A percentile compares a stretch with the other conserved stretches of the same genome.
These are phyloP conservation scores for Cyaniris semiargus DNA, from an alignment of 2,888 invertebrate genomes.

Conservation along the genomic window DNA sequence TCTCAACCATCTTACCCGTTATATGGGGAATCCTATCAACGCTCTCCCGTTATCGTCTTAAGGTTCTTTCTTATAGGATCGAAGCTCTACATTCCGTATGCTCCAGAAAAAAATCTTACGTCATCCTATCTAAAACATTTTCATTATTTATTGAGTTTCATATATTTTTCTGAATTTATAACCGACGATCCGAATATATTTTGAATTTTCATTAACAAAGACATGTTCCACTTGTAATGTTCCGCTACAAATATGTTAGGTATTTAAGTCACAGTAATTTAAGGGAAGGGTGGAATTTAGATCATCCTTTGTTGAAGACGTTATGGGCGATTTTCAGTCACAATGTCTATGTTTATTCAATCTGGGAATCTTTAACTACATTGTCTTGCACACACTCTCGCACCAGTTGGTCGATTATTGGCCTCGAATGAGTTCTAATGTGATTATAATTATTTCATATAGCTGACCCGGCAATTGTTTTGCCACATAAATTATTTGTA, in stretches of 20 bases:
- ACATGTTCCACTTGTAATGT: not conserved
- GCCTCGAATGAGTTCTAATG: slow-evolving; percentile 14
- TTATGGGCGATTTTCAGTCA: not conserved
- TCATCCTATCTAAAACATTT: not conserved
- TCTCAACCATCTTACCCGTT: not conserved
- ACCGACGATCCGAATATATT: not conserved
- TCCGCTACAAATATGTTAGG: not conserved
- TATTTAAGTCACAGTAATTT: not conserved
- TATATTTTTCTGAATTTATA: too few relatives aligned
- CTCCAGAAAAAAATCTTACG: not conserved
- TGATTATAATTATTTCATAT: not conserved
- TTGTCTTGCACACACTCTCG: not conserved
- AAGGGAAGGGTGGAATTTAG: not conserved
- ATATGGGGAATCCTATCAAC: slow-evolving; percentile 3
- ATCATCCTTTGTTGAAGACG: not conserved
- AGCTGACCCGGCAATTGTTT: too few relatives aligned
- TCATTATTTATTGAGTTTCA: too few relatives aligned
- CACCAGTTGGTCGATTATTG: not conserved
- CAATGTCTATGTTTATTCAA: not conserved
- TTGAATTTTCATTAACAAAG: not conserved
- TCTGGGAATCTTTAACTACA: not conserved
- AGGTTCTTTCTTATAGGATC: not conserved
- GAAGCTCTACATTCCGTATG: not conserved
- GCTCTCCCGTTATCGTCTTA: not conserved
- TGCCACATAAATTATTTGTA: too few relatives aligned